Evolutionary conservation across 2,113 vertebrate genomes (phyloP).

Genomic region (Carassius auratus): DNA sequence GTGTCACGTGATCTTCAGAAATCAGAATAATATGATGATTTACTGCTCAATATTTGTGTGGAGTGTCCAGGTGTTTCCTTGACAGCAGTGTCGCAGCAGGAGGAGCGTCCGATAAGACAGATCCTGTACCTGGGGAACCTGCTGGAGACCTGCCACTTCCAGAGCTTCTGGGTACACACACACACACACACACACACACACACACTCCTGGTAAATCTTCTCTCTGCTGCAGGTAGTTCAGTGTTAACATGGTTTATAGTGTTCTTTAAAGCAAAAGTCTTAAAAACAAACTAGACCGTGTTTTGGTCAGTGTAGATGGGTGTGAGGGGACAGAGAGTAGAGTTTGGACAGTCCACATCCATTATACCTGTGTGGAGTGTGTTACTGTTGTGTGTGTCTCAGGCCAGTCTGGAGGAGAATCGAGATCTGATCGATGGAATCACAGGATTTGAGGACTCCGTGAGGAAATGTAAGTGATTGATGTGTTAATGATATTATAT

Average conservation of each 20-base stretch:
- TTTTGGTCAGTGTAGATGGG: no score
- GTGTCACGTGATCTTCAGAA: neutral
- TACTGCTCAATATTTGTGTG: no score
- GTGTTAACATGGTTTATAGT: no score
- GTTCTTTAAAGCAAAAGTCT: no score
- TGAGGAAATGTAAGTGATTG: conserved; percentile 85
- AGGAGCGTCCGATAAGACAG: conserved; percentile 89
- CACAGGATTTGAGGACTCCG: conserved; percentile 89
- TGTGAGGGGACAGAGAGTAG: no score
- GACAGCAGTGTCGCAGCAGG: conserved; percentile 82
- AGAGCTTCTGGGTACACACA: conserved; percentile 88
- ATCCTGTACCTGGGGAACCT: conserved; percentile 92
- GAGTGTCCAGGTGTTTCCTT: conserved; percentile 63
- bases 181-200: neutral
- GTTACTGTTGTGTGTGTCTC: conserved; percentile 35
- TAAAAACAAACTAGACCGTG: no score
- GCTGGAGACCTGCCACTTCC: conserved; percentile 92
- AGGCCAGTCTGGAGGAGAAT: conserved; percentile 79
- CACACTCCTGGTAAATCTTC: neutral
- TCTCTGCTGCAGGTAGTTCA: no score
- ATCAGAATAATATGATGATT: no score
- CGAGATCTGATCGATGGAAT: conserved; percentile 79
- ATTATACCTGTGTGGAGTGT: neutral
- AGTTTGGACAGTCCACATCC: no score
- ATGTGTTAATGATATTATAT: neutral